Conservation (phyloP, 1,140 invertebrate species). For the Drosophila kanapiae region DNA sequence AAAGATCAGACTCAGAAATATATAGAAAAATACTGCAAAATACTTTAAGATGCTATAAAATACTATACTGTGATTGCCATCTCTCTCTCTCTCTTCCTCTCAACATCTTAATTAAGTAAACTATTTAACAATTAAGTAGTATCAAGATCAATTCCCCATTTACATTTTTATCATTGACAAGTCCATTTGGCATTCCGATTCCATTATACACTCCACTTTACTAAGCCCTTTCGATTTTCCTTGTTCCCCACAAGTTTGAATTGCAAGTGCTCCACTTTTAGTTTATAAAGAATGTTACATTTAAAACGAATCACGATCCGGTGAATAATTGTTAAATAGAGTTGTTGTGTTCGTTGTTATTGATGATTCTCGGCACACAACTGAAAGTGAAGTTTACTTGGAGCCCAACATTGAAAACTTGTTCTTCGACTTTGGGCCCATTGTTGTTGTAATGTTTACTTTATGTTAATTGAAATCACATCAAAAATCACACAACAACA, state of each 20-base stretch:
- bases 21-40: background rate
- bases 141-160: background rate
- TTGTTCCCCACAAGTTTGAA: background rate
- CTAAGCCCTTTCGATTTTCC: slow-evolving; percentile 5
- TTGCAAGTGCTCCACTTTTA: slow-evolving; percentile 2
- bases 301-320: slow-evolving; percentile 15
- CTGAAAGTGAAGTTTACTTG: slow-evolving; percentile 30
- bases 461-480: slow-evolving; percentile 48
- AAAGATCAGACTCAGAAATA: too few species aligned
- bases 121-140: background rate
- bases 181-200: slow-evolving; percentile 6
- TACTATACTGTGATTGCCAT: too few species aligned
- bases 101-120: slow-evolving; percentile 5
- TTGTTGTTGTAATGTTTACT: slow-evolving; percentile 27
- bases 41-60: background rate
- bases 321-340: slow-evolving; percentile 6
- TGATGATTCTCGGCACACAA: slow-evolving; percentile 45
- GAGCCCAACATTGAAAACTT: slow-evolving; percentile 21
- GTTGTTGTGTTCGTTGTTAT: background rate
- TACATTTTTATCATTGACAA: background rate
- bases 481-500: slow-evolving; percentile 5
- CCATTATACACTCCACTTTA: background rate
- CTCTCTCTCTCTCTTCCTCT: background rate
- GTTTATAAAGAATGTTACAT: slow-evolving; percentile 13
- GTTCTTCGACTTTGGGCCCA: slow-evolving; percentile 12